Evolutionary conservation across 2,888 invertebrate genomes (phyloP), one percentile per base, ranked within the genome.

Genomic region (Chloroclystis v-ata): DNA sequence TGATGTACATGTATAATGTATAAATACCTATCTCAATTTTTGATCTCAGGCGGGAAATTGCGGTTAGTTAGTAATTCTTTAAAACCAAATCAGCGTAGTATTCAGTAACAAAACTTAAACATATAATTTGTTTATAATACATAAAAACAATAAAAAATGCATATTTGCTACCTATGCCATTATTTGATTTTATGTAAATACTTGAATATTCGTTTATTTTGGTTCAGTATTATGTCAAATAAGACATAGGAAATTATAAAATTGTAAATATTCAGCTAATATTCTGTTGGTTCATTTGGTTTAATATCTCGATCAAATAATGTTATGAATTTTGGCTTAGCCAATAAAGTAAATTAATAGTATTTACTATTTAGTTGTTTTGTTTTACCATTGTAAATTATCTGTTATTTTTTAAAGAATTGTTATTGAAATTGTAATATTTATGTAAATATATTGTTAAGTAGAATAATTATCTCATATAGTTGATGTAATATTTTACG

Each of bases 351-450:
- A 20, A 20, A 20, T 20, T 20, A 20, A 20, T 49, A 33, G 16
- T 30, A 37, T 24, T 20, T 40, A 14, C 33, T 26, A 32, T 32
- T 73, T 74, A 75, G 82, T 85, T 84, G 72, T 78, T 82, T 81
- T 63, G 73, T 79, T 84, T 81, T 76, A 67, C 80, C 67, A 64
- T 82, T 52, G 38, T 46, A 49, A 82, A 72, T 78, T 75, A 78
- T 61, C 66, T 85, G 86, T 87, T 87, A 85, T 85, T 85, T 69
- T 57, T 69, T 20, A 4, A n/a, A 20, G 77, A 76, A 80, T 83
- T 79, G 84, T 86, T 87, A 63, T 33, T 65, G 67, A 79, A 77
- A 85, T 81, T 84, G 81, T 85, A 85, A 81, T 84, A 83, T 83
- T 81, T 78, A 72, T 86, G 85, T 86, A 85, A 73, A 86, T 85